A percentile compares a stretch with the other conserved stretches of the same genome.
Conservation (phyloP, 2,797 vertebrate genomes). For the Poecilia gillii region DNA sequence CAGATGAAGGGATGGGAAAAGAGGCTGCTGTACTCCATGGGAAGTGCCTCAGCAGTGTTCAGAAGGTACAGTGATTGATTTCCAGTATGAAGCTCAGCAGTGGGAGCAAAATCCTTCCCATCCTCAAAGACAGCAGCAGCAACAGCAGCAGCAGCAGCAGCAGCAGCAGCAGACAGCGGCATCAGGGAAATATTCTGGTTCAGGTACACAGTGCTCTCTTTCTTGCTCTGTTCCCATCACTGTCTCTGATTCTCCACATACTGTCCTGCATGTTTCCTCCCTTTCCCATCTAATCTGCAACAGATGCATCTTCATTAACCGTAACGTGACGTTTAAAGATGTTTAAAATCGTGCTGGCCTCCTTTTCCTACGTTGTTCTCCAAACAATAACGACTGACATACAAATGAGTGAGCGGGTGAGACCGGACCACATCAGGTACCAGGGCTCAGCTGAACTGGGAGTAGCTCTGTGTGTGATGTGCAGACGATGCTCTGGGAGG, state of each 20-base stretch:
- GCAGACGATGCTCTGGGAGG: slow-evolving; percentile 40
- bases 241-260: slow-evolving; percentile 29
- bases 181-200: slow-evolving; percentile 65
- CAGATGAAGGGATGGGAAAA: slow-evolving; percentile 51
- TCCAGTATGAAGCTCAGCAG: slow-evolving; percentile 61
- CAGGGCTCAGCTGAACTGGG: slow-evolving; percentile 52
- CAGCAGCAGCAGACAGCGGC: slow-evolving; percentile 65
- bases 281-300: slow-evolving; percentile 39
- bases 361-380: slow-evolving; percentile 42
- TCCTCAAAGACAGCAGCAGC: slow-evolving; percentile 66
- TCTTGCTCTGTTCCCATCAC: slow-evolving; percentile 30
- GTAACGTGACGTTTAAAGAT: slow-evolving; percentile 24
- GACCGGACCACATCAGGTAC: slow-evolving; percentile 62
- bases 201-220: slow-evolving; percentile 64
- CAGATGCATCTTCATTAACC: slow-evolving; percentile 17
- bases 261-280: slow-evolving; percentile 35
- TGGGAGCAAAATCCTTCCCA: slow-evolving; percentile 62
- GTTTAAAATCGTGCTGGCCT: slow-evolving; percentile 26
- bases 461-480: slow-evolving; percentile 56
- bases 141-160: slow-evolving; percentile 49
- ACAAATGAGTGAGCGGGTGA: slow-evolving; percentile 52
- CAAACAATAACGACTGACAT: slow-evolving; percentile 59
- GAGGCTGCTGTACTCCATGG: slow-evolving; percentile 41
- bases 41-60: slow-evolving; percentile 61
- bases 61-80: slow-evolving; percentile 68